Evolutionary conservation across 2,888 invertebrate genomes (phyloP).

Genomic region (Plebejus melissa): DNA sequence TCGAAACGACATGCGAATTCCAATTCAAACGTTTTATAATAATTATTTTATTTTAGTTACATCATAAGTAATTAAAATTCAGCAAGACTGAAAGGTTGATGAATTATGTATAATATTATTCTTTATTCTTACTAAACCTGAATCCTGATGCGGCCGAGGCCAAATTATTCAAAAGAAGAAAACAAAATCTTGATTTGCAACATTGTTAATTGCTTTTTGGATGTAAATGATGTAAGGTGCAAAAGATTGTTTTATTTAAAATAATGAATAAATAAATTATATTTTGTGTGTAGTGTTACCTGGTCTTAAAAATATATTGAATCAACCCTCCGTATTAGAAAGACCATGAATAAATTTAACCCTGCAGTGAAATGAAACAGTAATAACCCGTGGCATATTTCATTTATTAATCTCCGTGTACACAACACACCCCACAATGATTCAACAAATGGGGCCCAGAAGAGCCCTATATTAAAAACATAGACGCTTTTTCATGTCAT

Average conservation of each 20-base stretch:
- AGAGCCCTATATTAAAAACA: slow-evolving; percentile 44
- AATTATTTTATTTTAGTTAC: background rate
- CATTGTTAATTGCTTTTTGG: background rate
- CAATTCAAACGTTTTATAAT: background rate
- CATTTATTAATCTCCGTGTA: slow-evolving; percentile 62
- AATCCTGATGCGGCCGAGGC: slow-evolving; percentile 17
- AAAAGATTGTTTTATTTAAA: background rate
- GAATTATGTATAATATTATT: slow-evolving; percentile 3
- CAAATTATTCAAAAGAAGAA: background rate
- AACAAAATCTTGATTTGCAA: slow-evolving; percentile 13
- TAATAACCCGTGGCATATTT: slow-evolving; percentile 58
- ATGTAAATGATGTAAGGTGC: background rate
- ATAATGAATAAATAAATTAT: background rate
- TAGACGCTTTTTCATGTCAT: slow-evolving; percentile 33
- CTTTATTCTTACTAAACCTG: background rate
- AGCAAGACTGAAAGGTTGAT: slow-evolving; percentile 11
- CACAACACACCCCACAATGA: slow-evolving; percentile 50
- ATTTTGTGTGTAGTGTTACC: background rate
- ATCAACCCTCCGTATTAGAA: slow-evolving; percentile 34
- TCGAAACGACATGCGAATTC: background rate
- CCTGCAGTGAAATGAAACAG: slow-evolving; percentile 49
- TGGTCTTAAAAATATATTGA: background rate
- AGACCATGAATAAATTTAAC: slow-evolving; percentile 42
- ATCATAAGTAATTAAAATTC: slow-evolving; percentile 12
- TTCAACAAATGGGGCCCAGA: slow-evolving; percentile 50